phyloP scores from a whole-genome alignment of 1,140 invertebrate species.

The Apis mellifera region DNA sequence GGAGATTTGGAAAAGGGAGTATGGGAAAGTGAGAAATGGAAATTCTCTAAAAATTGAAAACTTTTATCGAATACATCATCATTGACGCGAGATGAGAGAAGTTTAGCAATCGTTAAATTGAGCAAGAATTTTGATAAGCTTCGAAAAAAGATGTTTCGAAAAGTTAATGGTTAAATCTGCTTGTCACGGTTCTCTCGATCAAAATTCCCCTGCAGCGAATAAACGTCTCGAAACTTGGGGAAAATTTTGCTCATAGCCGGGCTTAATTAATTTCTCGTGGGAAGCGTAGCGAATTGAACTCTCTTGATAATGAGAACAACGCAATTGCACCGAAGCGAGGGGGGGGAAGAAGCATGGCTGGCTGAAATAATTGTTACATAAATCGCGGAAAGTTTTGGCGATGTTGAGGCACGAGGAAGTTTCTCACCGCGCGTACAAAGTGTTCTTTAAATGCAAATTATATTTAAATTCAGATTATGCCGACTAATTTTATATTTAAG shows the following conservation, averaged over 20 bases:
- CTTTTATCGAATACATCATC: too few relatives aligned
- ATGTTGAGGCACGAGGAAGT: neutral
- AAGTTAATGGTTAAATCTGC: neutral
- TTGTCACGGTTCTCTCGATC: neutral
- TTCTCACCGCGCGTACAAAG: neutral
- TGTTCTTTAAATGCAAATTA: neutral
- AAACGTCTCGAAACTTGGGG: constrained; percentile 2
- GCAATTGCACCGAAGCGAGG: neutral
- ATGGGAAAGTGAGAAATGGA: too few relatives aligned
- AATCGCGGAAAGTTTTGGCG: constrained; percentile 32
- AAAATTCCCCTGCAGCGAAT: neutral
- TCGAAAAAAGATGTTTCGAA: neutral
- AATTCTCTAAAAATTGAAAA: too few relatives aligned
- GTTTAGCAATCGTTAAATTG: too few relatives aligned
- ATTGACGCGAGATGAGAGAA: too few relatives aligned
- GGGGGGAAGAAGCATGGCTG: constrained; percentile 14
- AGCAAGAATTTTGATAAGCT: too few relatives aligned
- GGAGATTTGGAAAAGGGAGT: too few relatives aligned
- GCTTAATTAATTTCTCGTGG: constrained; percentile 25
- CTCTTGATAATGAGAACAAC: constrained; percentile 17
- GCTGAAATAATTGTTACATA: constrained; percentile 28
- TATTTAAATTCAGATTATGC: neutral
- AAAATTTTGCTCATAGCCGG: constrained; percentile 17
- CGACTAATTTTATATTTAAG: neutral
- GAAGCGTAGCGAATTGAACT: constrained; percentile 23